Conservation (phyloP, 2,888 invertebrate genomes). For the Perithous albicinctus region DNA sequence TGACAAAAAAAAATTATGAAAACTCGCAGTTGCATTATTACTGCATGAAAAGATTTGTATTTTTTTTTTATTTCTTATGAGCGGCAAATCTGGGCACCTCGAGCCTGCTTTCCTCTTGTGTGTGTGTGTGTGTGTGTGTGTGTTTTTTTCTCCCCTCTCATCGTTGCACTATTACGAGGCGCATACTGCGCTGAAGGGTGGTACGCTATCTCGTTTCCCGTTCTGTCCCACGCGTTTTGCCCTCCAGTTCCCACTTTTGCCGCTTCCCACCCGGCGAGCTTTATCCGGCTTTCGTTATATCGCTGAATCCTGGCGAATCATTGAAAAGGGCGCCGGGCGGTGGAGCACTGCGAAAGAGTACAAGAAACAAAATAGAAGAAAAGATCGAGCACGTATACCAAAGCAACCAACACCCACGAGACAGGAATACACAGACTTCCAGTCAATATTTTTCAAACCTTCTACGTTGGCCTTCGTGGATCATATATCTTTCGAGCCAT, state of each 20-base stretch:
- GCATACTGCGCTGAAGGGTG: constrained; percentile 3
- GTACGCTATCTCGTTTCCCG: constrained; percentile 52
- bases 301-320: constrained; percentile 45
- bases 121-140: no score
- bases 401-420: background rate
- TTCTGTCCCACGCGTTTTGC: constrained; percentile 38
- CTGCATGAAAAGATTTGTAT: background rate
- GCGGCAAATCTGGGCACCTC: constrained; percentile 35
- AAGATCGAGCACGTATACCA: background rate
- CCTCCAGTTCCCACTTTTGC: no score
- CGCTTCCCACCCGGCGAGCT: constrained; percentile 39
- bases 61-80: background rate
- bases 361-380: constrained; percentile 31
- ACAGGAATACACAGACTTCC: background rate
- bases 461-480: background rate
- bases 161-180: constrained; percentile 33
- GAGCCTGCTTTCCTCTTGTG: constrained; percentile 30
- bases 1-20: constrained; percentile 23
- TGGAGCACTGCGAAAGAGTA: constrained; percentile 15
- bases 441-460: constrained; percentile 6
- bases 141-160: constrained; percentile 16
- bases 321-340: constrained; percentile 37
- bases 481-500: no score
- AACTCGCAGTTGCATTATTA: background rate
- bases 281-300: constrained; percentile 57